Evolutionary conservation across 30 jellyfish, hydroid and myxozoan genomes (phyloP), one percentile per base, ranked within the genome.

Genomic region (Catostylus mosaicus): DNA sequence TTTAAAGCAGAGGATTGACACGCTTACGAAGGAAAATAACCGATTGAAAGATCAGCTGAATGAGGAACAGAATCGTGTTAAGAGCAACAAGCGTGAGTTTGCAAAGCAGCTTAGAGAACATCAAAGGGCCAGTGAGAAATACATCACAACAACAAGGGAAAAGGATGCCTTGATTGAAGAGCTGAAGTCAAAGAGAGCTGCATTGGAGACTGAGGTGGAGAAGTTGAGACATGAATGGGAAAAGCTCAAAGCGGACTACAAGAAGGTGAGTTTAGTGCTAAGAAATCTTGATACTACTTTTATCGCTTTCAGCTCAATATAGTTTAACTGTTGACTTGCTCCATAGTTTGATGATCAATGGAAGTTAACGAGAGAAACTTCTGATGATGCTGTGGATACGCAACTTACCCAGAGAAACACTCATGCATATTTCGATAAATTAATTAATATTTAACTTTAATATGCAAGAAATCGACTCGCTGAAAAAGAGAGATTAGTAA

Each of bases 151-250:
- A 12, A 31, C 92, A n/a, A 64, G 85, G 30, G 99, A 93, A 23
- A 88, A 83, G 63, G 99, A 93, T 30, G 52, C 88, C 63, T 52
- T 83, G 78, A 93, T 93, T 50, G 99, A 93, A 54, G 99, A 93
- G 54, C 59, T 87, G 78, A 75, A 81, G 40, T 74, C 96, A 24
- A 88, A 84, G 80, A 73, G 96, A 82, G 30, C 95, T 0, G 90
- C 91, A 38, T 70, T 85, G 90, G 99, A 93, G 80, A 60, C 89
- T 29, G 99, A 93, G 45, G 96, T 88, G 36, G 99, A 93, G 67
- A 96, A 80, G 59, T 36, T 93, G 82, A 82, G 89, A 82, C 87
- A 96, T 1, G 97, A 93, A 47, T 88, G 96, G 96, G 89, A 82
- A n/a, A 88, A 87, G 66, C 90, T 82, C 54, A 88, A 84, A 66